Evolutionary conservation across 2,888 invertebrate species (phyloP), one percentile per base, ranked within the genome.

Genomic region (Selenia dentaria): DNA sequence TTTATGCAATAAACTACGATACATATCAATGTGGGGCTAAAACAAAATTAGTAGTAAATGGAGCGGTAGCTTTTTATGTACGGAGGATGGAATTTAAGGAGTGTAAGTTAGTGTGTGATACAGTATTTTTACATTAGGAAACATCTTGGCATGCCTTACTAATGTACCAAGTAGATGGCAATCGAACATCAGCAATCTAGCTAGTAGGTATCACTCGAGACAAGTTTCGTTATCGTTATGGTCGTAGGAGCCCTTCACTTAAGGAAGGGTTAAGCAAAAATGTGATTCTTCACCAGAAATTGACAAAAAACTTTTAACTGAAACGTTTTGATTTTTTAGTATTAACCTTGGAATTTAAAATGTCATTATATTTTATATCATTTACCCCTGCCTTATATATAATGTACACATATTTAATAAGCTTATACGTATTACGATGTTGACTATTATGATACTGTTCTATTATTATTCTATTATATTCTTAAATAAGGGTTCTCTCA

Each of bases 351-450:
- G 55, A 74, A 72, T 60, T 70, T 57, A 56, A 58, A 74, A 72
- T 61, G 65, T 42, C 74, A 57, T 75, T 57, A 79, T 87, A 84
- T 87, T 87, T 86, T 87, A 69, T 84, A 83, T 84, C 60, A 49
- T 84, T 87, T 85, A 85, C 81, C 77, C 85, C 79, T 74, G 77
- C 79, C 76, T 82, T 82, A 57, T 64, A 75, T 72, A 59, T 70
- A 74, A 74, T 66, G 63, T 79, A 75, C 66, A 71, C 65, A 63
- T 73, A 73, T 65, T 77, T 39, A 75, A 60, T 80, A 85, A 84
- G 87, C 86, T 87, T 88, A 83, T 87, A 80, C 70, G 81, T 83
- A 80, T 89, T 89, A 89, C 86, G 76, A 86, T 87, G 89, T 90
- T 90, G 85, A 88, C 81, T 88, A 86, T 82, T 87, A 75, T 69